Conservation (phyloP, 2,797 vertebrate species). For the Anabas testudineus region DNA sequence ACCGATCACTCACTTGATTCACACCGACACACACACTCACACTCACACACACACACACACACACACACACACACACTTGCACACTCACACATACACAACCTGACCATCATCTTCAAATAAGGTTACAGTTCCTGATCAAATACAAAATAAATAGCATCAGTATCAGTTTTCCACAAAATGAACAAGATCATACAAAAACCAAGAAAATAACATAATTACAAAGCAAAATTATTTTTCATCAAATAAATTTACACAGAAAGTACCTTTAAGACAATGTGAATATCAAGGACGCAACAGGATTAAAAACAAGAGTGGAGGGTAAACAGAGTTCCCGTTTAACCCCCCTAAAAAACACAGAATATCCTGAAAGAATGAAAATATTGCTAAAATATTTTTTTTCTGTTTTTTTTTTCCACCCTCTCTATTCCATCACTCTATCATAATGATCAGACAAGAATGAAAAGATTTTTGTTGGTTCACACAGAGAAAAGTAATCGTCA, state of each 20-base stretch:
- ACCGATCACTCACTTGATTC: conserved; percentile 50
- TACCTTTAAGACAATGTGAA: conserved; percentile 84
- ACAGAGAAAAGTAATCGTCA: conserved; percentile 37
- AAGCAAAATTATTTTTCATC: conserved; percentile 72
- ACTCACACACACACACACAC: conserved; percentile 14
- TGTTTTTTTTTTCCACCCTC: conserved; percentile 30
- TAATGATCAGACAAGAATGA: conserved; percentile 74
- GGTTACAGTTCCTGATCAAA: conserved; percentile 79
- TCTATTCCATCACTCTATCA: conserved; percentile 50
- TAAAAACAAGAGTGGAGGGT: conserved; percentile 71
- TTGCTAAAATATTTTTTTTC: conserved; percentile 84
- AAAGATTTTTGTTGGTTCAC: conserved; percentile 70
- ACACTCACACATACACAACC: conserved; percentile 66
- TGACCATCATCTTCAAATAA: conserved; percentile 74
- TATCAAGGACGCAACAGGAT: conserved; percentile 80
- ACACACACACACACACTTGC: conserved; percentile 17
- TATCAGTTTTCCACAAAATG: conserved; percentile 76
- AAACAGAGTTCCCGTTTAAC: conserved; percentile 55
- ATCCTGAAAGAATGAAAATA: conserved; percentile 85
- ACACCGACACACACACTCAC: conserved; percentile 23
- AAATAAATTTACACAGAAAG: conserved; percentile 80
- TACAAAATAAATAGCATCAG: conserved; percentile 82
- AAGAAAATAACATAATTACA: conserved; percentile 73
- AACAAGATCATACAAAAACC: conserved; percentile 79
- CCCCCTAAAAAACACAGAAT: conserved; percentile 72